Conservation (phyloP, 2,888 invertebrate genomes). For the Pseudococcus viburni region DNA sequence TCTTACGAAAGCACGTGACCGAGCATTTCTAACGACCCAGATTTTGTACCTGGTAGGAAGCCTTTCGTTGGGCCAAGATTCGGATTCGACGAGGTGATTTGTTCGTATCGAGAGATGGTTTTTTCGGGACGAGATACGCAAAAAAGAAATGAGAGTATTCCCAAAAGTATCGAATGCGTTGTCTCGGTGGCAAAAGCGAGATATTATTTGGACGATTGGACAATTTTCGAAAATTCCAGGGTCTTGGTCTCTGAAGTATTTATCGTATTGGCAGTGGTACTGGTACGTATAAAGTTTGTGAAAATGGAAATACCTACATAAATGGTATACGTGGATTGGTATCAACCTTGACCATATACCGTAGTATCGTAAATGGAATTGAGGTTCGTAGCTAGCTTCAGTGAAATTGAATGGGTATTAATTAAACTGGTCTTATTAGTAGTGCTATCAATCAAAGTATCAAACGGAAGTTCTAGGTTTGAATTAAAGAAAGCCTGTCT, state of each 20-base stretch:
- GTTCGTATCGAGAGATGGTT: neutral
- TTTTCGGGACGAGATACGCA: neutral
- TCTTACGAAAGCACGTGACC: slow-evolving; percentile 39
- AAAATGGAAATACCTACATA: neutral
- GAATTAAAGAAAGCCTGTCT: neutral
- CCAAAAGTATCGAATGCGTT: neutral
- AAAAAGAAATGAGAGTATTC: neutral
- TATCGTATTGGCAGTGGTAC: neutral
- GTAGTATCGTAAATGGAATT: neutral
- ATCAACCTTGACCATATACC: neutral
- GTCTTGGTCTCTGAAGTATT: neutral
- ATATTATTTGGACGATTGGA: neutral
- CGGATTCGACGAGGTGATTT: neutral
- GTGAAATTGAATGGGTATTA: neutral
- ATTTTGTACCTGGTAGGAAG: neutral
- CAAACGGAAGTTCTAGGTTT: neutral
- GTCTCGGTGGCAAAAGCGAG: neutral
- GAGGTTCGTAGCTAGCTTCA: neutral
- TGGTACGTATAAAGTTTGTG: too few species aligned
- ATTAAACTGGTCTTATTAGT: neutral
- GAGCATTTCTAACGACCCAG: slow-evolving; percentile 8
- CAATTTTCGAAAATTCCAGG: neutral
- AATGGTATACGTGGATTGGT: neutral
- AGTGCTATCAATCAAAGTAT: neutral
- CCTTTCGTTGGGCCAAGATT: neutral